Conservation (phyloP, 2,888 invertebrate genomes). For the Ischnura elegans region DNA sequence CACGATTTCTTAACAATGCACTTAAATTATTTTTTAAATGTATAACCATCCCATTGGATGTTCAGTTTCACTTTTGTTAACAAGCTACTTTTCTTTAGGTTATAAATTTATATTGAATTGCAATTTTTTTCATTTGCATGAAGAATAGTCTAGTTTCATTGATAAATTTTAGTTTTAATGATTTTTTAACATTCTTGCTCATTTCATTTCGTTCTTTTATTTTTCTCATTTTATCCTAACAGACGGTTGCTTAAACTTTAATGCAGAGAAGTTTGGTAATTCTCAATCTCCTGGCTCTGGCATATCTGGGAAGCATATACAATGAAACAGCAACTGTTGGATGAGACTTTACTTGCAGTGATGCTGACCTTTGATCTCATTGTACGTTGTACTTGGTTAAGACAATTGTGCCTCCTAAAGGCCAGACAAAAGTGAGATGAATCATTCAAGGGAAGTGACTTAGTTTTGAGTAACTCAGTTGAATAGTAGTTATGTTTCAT, state of each 20-base stretch:
- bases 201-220: neutral
- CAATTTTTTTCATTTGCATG: neutral
- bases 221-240: conserved; percentile 40
- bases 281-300: neutral
- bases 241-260: conserved; percentile 25
- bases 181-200: neutral
- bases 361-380: neutral
- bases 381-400: neutral
- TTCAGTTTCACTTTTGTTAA: neutral
- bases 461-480: neutral
- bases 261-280: conserved; percentile 3
- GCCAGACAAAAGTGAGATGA: neutral
- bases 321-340: conserved; percentile 18
- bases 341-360: conserved; percentile 1
- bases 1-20: neutral
- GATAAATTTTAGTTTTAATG: neutral
- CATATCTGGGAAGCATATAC: neutral
- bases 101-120: neutral
- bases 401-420: neutral
- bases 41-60: neutral
- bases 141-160: neutral
- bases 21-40: neutral
- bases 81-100: neutral
- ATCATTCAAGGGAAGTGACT: neutral
- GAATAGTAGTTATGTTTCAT: neutral